A percentile compares a stretch with the other conserved stretches of the same genome.
Conservation (phyloP, 2,797 vertebrate species). For the Columba guinea region DNA sequence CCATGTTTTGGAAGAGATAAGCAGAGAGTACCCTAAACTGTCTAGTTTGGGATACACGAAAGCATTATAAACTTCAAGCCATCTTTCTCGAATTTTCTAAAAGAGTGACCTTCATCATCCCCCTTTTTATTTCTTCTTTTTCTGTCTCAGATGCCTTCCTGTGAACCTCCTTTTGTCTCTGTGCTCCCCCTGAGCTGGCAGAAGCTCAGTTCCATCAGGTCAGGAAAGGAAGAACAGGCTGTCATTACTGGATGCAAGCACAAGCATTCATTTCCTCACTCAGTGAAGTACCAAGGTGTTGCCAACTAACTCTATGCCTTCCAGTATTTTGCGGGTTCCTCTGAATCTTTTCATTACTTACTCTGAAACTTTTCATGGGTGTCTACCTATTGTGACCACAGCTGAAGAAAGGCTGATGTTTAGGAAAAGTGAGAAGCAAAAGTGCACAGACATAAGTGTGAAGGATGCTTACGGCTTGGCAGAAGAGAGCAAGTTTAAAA, state of each 20-base stretch:
- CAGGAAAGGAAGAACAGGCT: conserved; percentile 38
- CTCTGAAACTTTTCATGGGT: not conserved
- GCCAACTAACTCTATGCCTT: not conserved
- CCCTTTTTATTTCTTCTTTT: not conserved
- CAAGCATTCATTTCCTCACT: conserved; percentile 49
- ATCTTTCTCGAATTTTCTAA: not conserved
- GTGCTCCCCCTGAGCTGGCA: conserved; percentile 35
- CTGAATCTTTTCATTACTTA: not conserved
- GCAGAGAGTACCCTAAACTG: not conserved
- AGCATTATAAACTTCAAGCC: not conserved
- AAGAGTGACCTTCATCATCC: not conserved
- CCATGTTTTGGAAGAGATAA: not conserved
- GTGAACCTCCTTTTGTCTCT: not conserved
- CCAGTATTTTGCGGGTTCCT: not conserved
- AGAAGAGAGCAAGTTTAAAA: not conserved
- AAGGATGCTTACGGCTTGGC: not conserved
- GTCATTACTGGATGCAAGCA: conserved; percentile 4
- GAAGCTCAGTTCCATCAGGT: not conserved
- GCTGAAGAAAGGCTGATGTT: not conserved
- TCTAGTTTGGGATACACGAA: not conserved
- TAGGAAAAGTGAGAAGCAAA: not conserved
- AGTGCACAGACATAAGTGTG: rapidly evolving
- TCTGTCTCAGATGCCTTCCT: not conserved
- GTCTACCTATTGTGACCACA: rapidly evolving
- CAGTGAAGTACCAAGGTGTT: not conserved